Evolutionary conservation across 1,140 invertebrate genomes (phyloP).

Genomic region (Drosophila ohnishii): DNA sequence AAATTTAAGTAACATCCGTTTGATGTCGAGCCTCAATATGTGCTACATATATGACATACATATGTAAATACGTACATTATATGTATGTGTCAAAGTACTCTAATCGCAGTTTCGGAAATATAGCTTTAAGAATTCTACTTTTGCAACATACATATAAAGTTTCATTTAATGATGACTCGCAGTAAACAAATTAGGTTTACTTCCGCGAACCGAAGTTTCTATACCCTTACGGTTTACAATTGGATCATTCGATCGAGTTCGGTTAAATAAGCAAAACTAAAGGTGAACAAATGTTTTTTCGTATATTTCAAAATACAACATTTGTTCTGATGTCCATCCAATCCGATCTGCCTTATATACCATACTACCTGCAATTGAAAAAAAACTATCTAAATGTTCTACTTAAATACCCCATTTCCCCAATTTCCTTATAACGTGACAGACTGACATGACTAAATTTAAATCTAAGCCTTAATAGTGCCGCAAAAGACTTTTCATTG

Average conservation of each 20-base stretch:
- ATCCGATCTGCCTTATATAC: too few relatives aligned
- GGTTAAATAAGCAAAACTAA: background rate
- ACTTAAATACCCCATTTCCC: too few relatives aligned
- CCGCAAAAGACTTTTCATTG: too few relatives aligned
- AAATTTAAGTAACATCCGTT: constrained; percentile 1
- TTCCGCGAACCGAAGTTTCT: background rate
- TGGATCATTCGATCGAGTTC: background rate
- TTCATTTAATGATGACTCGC: background rate
- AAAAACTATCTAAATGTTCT: too few relatives aligned
- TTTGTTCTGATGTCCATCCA: too few relatives aligned
- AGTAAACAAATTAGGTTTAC: background rate
- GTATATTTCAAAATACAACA: background rate
- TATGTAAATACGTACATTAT: background rate
- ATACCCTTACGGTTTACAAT: background rate
- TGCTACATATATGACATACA: background rate
- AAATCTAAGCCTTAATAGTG: too few relatives aligned
- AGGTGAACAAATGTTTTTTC: background rate
- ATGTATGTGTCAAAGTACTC: background rate
- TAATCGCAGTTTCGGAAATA: background rate
- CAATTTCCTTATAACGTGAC: too few relatives aligned
- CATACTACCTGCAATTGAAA: too few relatives aligned
- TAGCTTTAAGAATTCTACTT: background rate
- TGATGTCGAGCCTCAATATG: background rate
- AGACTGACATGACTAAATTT: too few relatives aligned
- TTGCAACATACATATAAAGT: background rate